Evolutionary conservation across 1,140 invertebrate species (phyloP).

Genomic region (Lordiphosa mommai): DNA sequence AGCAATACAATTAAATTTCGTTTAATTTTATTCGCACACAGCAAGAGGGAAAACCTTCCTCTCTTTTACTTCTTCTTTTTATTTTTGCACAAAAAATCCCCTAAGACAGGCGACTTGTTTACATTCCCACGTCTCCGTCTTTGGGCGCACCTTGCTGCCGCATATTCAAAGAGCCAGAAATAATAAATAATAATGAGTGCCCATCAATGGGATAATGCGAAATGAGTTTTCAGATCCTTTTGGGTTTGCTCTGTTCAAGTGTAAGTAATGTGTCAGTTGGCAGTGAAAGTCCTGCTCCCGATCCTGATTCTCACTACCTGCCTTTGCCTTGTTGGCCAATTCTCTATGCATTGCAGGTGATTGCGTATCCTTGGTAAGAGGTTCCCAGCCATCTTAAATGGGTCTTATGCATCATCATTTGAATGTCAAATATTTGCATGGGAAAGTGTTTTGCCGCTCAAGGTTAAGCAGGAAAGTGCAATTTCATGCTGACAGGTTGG

Average conservation of each 20-base stretch:
- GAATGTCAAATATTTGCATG: constrained; percentile 61
- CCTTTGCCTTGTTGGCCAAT: constrained; percentile 21
- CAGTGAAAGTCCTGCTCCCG: constrained; percentile 55
- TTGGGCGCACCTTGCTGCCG: constrained; percentile 41
- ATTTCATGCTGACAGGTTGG: constrained; percentile 59
- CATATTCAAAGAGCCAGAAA: constrained; percentile 50
- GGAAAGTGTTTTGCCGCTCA: constrained; percentile 58
- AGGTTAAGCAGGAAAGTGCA: constrained; percentile 48
- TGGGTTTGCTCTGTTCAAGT: constrained; percentile 34
- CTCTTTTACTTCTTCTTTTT: background rate
- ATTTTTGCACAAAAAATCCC: constrained; percentile 39
- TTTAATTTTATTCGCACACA: constrained; percentile 50
- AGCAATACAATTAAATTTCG: constrained; percentile 72
- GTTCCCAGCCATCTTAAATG: constrained; percentile 53
- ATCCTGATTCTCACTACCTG: constrained; percentile 9
- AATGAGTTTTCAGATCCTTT: constrained; percentile 59
- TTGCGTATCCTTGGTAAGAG: constrained; percentile 1
- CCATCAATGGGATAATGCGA: constrained; percentile 70
- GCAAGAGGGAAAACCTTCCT: constrained; percentile 26
- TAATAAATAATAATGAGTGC: constrained; percentile 71
- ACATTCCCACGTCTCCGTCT: constrained; percentile 50
- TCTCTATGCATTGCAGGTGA: constrained; percentile 45
- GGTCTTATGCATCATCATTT: constrained; percentile 71
- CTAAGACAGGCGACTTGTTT: constrained; percentile 47
- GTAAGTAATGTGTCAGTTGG: constrained; percentile 40